Conservation (phyloP, 2,113 vertebrate species). For the Laticauda colubrina region DNA sequence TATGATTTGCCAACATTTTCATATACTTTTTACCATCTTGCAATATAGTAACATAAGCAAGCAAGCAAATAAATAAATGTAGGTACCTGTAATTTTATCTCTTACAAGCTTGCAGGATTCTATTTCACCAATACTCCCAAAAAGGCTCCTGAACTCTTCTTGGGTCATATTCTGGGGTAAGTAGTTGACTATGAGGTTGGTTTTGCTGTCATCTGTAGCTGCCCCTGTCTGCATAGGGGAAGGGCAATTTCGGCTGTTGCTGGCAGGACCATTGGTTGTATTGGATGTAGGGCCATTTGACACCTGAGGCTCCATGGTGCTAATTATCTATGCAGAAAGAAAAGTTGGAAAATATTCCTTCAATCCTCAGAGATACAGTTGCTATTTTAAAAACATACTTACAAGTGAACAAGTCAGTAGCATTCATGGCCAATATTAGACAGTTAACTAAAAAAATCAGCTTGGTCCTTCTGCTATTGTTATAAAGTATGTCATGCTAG, state of each 20-base stretch:
- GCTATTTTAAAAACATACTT: slow-evolving; percentile 61
- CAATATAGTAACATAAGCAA: not conserved
- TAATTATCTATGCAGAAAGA: slow-evolving; percentile 89
- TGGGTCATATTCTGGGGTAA: slow-evolving; percentile 99
- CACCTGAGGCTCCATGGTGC: slow-evolving; percentile 99
- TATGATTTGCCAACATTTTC: not conserved
- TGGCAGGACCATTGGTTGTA: slow-evolving; percentile 96
- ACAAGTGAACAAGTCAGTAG: slow-evolving; percentile 62
- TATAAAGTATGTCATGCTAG: slow-evolving; percentile 72
- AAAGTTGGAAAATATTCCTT: slow-evolving; percentile 39
- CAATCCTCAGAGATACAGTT: slow-evolving; percentile 65
- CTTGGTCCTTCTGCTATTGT: slow-evolving; percentile 76
- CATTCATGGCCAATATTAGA: slow-evolving; percentile 70
- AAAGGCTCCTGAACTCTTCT: slow-evolving; percentile 99
- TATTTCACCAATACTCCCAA: slow-evolving; percentile 98
- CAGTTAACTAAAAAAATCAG: slow-evolving; percentile 50
- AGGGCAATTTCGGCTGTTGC: slow-evolving; percentile 97
- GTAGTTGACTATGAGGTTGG: slow-evolving; percentile 99
- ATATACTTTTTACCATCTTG: not conserved
- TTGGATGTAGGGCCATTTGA: slow-evolving; percentile 96
- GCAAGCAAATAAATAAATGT: accelerated
- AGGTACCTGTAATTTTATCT: slow-evolving; percentile 98
- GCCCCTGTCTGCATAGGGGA: slow-evolving; percentile 98
- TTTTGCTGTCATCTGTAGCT: slow-evolving; percentile 99
- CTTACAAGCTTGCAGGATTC: slow-evolving; percentile 99